Percentiles rank a stretch among this genome's conserved stretches.
phyloP scores from a whole-genome alignment of 2,888 invertebrate species.

The Caenorhabditis sp. region DNA sequence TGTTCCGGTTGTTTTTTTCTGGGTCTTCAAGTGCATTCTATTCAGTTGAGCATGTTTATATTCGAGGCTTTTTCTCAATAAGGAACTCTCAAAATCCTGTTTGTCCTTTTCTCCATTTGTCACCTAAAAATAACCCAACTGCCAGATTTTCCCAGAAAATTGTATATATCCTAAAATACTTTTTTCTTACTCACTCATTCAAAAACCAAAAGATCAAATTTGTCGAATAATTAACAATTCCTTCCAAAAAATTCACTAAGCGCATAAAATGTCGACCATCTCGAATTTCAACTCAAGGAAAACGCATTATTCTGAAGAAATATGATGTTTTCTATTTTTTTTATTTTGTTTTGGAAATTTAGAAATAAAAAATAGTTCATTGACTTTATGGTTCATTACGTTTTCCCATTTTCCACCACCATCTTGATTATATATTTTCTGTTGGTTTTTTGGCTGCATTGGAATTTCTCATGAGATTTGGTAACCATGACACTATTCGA shows the following conservation, averaged over 20 bases:
- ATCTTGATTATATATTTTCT: neutral
- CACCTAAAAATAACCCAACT: neutral
- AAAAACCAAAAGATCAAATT: neutral
- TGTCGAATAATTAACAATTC: neutral
- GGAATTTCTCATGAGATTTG: neutral
- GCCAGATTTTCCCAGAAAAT: too few relatives aligned
- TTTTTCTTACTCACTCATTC: neutral
- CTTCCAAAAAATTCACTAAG: neutral
- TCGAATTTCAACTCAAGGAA: neutral
- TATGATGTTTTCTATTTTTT: neutral
- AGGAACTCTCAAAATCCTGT: too few relatives aligned
- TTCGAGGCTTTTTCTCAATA: too few relatives aligned
- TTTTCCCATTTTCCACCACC: neutral
- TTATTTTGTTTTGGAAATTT: too few relatives aligned
- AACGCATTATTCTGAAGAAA: neutral
- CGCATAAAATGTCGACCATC: neutral
- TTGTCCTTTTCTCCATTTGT: neutral
- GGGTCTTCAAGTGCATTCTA: neutral
- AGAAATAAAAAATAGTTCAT: too few relatives aligned
- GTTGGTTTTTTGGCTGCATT: neutral
- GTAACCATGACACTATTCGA: neutral
- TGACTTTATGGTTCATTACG: neutral
- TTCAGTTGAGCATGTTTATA: too few relatives aligned
- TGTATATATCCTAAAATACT: too few relatives aligned
- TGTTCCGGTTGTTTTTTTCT: neutral